These are phyloP conservation scores for Glaucomys volans DNA, from an alignment of 2,113 vertebrate species.

Conservation along the genomic window DNA sequence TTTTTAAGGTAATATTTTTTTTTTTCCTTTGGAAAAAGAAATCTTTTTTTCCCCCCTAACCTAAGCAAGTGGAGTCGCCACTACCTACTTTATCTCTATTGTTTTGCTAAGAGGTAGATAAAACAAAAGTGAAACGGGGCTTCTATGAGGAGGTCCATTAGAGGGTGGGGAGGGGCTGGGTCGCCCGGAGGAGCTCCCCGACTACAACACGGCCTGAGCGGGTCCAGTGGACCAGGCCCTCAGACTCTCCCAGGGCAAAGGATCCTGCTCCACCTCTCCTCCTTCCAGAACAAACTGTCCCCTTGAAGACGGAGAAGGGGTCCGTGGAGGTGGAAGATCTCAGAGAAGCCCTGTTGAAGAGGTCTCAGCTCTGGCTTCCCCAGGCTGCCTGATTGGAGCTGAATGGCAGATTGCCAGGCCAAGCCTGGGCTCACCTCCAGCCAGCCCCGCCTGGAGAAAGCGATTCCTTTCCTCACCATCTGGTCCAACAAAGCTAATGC, in stretches of 20 bases:
- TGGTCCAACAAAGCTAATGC: slow-evolving; percentile 25
- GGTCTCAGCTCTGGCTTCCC: slow-evolving; percentile 4
- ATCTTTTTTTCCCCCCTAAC: slow-evolving; percentile 88
- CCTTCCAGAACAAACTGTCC: not conserved
- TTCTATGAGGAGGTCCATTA: slow-evolving; percentile 81
- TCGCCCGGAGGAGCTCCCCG: slow-evolving; percentile 16
- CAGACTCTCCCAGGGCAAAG: slow-evolving; percentile 39
- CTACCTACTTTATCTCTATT: slow-evolving; percentile 92
- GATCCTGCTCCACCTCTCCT: slow-evolving; percentile 32
- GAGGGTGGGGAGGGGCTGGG: slow-evolving; percentile 65
- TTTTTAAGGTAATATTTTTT: slow-evolving; percentile 80
- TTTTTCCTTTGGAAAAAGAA: slow-evolving; percentile 92
- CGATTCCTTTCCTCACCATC: not conserved
- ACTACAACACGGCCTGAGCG: slow-evolving; percentile 49
- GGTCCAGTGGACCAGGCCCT: not conserved
- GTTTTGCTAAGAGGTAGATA: slow-evolving; percentile 97
- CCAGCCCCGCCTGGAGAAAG: not conserved
- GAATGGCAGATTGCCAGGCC: not conserved
- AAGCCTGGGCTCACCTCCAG: not conserved
- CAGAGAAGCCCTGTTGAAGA: slow-evolving; percentile 63
- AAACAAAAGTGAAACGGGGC: slow-evolving; percentile 87
- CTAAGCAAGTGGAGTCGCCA: slow-evolving; percentile 93
- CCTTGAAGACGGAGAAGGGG: not conserved
- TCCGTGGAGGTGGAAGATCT: not conserved
- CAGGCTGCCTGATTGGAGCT: not conserved